Conservation (phyloP, 2,888 invertebrate genomes). For the Leptopilina drosophilae region DNA sequence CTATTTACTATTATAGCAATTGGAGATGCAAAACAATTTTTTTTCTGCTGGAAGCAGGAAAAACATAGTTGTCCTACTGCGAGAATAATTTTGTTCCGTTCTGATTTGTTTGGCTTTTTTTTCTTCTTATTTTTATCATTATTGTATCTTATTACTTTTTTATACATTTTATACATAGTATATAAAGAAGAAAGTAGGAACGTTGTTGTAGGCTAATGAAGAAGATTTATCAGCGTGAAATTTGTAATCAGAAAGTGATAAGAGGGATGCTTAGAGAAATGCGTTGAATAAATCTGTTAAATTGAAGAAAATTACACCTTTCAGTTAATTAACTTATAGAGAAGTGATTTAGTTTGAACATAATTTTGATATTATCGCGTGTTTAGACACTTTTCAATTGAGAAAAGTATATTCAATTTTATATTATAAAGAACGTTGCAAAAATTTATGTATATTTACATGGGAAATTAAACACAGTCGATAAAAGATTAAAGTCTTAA, state of each 20-base stretch:
- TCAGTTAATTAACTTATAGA: conserved; percentile 1
- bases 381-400: not conserved
- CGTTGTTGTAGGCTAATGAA: conserved; percentile 25
- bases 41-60: not conserved
- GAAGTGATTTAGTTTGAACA: conserved; percentile 10
- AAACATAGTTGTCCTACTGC: conserved; percentile 8
- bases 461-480: conserved; percentile 15
- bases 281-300: not conserved
- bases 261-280: not conserved
- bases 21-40: conserved; percentile 54
- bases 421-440: conserved; percentile 12
- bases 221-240: conserved; percentile 1
- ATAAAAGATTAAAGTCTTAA: not conserved
- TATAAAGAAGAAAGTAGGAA: conserved; percentile 7
- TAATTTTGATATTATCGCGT: conserved; percentile 24
- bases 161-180: not conserved
- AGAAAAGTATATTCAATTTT: conserved; percentile 8
- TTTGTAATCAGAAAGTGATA: conserved; percentile 15
- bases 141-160: conserved; percentile 14
- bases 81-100: conserved; percentile 18
- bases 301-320: conserved; percentile 16
- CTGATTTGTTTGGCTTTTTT: not conserved
- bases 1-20: conserved; percentile 54
- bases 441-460: conserved; percentile 9
- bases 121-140: not conserved